Evolutionary conservation across 2,797 vertebrate genomes (phyloP).

Genomic region (Gymnothorax reevesii): DNA sequence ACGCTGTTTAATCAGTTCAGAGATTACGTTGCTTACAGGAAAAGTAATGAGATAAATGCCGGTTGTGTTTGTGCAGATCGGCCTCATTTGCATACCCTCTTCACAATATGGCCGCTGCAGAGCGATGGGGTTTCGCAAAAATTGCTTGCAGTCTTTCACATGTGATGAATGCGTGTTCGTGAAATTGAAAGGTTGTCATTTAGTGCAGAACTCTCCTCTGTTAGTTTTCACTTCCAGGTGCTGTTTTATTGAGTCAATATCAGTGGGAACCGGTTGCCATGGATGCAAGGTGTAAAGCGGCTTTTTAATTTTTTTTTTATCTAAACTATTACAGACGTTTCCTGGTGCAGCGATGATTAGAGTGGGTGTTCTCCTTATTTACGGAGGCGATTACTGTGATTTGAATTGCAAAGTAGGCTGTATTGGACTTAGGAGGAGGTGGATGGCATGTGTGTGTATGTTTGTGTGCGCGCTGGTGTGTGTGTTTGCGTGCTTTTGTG

Average conservation of each 20-base stretch:
- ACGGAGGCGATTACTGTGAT: conserved; percentile 24
- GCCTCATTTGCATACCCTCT: neutral
- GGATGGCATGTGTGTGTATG: neutral
- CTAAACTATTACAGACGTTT: conserved; percentile 13
- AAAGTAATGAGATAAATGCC: neutral
- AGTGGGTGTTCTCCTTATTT: conserved; percentile 19
- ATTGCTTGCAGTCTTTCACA: conserved; percentile 3
- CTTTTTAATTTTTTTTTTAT: conserved; percentile 14
- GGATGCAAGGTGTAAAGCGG: neutral
- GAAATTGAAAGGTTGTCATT: neutral
- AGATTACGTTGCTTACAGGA: neutral
- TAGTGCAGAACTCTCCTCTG: neutral
- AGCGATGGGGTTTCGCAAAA: neutral
- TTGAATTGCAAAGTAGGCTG: conserved; percentile 34
- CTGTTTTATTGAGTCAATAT: conserved; percentile 17
- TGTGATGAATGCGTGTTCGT: neutral
- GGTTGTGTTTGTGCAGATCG: neutral
- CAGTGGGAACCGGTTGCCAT: neutral
- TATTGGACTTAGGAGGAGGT: conserved; percentile 24
- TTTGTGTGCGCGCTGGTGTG: neutral
- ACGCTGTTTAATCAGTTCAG: neutral
- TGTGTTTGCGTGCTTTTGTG: neutral
- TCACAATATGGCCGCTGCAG: neutral
- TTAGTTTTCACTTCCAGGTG: neutral
- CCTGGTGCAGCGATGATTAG: conserved; percentile 32